These are phyloP conservation scores for Aporophyla nigra DNA, from an alignment of 2,888 invertebrate genomes.

Conservation along the genomic window DNA sequence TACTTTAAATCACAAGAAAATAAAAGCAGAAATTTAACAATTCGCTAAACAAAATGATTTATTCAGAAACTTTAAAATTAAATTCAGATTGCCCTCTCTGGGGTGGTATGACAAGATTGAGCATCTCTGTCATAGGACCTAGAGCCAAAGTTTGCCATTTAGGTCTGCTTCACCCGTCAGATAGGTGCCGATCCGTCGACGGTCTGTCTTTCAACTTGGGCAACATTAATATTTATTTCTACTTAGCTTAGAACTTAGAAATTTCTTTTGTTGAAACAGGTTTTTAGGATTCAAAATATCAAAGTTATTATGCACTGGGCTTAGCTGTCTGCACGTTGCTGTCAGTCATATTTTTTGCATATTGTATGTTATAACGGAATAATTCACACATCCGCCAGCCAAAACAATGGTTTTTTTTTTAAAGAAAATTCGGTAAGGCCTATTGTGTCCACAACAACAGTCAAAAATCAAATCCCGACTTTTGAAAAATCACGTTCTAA, in stretches of 20 bases:
- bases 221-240: constrained; percentile 73
- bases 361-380: not conserved
- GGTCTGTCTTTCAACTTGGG: constrained; percentile 54
- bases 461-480: no score
- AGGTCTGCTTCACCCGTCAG: constrained; percentile 64
- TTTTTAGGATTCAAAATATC: constrained; percentile 4
- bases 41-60: constrained; percentile 41
- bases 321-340: not conserved
- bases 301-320: no score
- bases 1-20: constrained; percentile 20
- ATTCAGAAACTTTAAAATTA: constrained; percentile 58
- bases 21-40: constrained; percentile 30
- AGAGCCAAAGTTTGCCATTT: constrained; percentile 52
- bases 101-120: constrained; percentile 45
- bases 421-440: no score
- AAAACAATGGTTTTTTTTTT: not conserved
- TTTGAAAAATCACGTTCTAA: no score
- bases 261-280: constrained; percentile 19
- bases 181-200: constrained; percentile 63
- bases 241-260: constrained; percentile 50
- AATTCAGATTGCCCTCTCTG: constrained; percentile 48
- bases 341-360: not conserved
- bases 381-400: not conserved
- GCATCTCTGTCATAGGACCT: constrained; percentile 45
- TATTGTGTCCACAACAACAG: no score